phyloP scores from a whole-genome alignment of 2,888 invertebrate genomes.

The Anticlea derivata region DNA sequence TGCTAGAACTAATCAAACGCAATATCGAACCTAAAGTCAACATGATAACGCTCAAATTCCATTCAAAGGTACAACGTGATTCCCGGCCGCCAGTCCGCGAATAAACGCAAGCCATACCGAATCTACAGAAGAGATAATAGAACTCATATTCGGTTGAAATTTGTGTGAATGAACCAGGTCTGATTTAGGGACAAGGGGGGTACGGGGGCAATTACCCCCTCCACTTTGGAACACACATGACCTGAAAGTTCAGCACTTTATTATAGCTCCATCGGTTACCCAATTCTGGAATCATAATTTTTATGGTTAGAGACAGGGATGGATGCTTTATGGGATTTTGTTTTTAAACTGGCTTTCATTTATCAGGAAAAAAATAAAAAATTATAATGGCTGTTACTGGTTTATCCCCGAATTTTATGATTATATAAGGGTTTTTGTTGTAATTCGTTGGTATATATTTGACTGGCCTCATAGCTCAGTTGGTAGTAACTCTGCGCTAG shows the following conservation, averaged over 20 bases:
- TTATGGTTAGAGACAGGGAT: slow-evolving; percentile 38
- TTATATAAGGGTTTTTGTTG: too few relatives aligned
- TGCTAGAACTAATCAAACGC: not conserved
- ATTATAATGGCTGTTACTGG: too few relatives aligned
- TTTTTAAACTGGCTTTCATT: not conserved
- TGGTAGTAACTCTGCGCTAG: too few relatives aligned
- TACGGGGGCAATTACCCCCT: slow-evolving; percentile 56
- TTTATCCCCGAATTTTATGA: too few relatives aligned
- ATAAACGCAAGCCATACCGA: not conserved
- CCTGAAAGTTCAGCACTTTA: slow-evolving; percentile 78
- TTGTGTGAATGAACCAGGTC: not conserved
- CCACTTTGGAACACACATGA: slow-evolving; percentile 55
- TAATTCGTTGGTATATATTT: too few relatives aligned
- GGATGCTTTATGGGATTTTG: slow-evolving; percentile 13
- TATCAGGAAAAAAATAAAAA: too few relatives aligned
- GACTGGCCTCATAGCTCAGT: too few relatives aligned
- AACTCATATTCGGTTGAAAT: not conserved
- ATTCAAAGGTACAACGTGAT: not conserved
- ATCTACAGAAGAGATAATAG: not conserved
- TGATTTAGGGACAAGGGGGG: slow-evolving; percentile 20
- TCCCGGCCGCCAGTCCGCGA: not conserved
- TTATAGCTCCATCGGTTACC: slow-evolving; percentile 66
- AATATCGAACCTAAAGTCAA: slow-evolving; percentile 3
- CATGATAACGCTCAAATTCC: not conserved
- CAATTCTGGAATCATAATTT: slow-evolving; percentile 66